Evolutionary conservation across 2,797 vertebrate species (phyloP).

Genomic region (Peromyscus attwateri): DNA sequence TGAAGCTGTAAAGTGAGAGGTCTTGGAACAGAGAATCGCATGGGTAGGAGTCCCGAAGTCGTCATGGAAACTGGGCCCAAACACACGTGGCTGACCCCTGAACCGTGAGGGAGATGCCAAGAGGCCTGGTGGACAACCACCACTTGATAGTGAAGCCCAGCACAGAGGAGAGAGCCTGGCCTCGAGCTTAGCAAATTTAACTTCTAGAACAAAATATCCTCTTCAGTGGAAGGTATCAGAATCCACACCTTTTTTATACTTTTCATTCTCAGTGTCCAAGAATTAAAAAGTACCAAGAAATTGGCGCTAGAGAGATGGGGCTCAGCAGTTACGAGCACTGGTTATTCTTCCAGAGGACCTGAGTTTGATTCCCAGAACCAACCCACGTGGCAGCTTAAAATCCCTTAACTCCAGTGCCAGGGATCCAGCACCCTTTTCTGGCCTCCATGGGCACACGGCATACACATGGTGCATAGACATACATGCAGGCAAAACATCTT

Average conservation of each 20-base stretch:
- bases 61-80: neutral
- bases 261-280: neutral
- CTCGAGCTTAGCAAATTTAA: slow-evolving; percentile 21
- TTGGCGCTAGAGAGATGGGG: neutral
- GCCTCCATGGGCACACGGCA: neutral
- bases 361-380: neutral
- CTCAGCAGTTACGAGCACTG: neutral
- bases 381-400: neutral
- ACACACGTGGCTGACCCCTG: neutral
- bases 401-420: neutral
- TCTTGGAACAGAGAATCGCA: neutral
- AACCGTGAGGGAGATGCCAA: neutral
- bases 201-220: slow-evolving; percentile 1
- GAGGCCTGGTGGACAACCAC: neutral
- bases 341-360: neutral
- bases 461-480: neutral
- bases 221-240: neutral
- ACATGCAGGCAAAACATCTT: neutral
- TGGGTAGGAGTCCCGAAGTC: neutral
- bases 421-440: neutral
- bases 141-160: neutral
- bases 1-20: neutral
- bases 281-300: neutral
- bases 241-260: neutral
- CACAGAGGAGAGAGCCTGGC: neutral